Conservation (phyloP, 2,888 invertebrate species). For the Graphium colonna region DNA sequence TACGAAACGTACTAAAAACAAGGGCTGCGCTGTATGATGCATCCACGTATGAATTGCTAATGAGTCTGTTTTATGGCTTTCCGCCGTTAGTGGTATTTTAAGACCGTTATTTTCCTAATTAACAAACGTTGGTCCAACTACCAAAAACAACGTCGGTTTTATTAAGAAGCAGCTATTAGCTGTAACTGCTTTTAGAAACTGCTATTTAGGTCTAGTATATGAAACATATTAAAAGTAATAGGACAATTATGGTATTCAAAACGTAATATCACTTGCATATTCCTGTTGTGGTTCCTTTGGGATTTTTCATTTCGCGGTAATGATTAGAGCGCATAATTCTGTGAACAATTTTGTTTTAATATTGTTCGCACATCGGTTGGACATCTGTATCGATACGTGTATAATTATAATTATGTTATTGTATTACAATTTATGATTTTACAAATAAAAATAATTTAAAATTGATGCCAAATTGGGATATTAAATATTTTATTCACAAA, state of each 20-base stretch:
- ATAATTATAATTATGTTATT: no score
- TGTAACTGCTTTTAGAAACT: background rate
- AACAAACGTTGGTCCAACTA: slow-evolving; percentile 12
- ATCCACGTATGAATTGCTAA: slow-evolving; percentile 19
- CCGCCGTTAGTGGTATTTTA: slow-evolving; percentile 19
- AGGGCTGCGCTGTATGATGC: slow-evolving; percentile 12
- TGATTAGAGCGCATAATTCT: no score
- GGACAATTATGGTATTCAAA: background rate
- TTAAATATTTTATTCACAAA: no score
- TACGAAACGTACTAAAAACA: slow-evolving; percentile 3
- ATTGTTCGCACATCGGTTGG: no score
- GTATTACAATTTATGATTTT: no score
- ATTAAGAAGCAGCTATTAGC: slow-evolving; percentile 4
- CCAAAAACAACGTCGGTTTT: background rate
- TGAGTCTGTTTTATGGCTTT: slow-evolving; percentile 17
- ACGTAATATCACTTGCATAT: background rate
- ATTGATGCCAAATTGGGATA: no score
- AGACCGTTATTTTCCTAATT: slow-evolving; percentile 22
- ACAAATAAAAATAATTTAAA: no score
- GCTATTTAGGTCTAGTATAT: background rate
- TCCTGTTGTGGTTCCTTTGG: background rate
- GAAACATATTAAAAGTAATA: background rate
- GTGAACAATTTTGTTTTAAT: no score
- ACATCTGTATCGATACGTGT: no score
- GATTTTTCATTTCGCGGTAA: no score